phyloP scores from a whole-genome alignment of 2,113 vertebrate species.

The Haplochromis vanheusdeni region DNA sequence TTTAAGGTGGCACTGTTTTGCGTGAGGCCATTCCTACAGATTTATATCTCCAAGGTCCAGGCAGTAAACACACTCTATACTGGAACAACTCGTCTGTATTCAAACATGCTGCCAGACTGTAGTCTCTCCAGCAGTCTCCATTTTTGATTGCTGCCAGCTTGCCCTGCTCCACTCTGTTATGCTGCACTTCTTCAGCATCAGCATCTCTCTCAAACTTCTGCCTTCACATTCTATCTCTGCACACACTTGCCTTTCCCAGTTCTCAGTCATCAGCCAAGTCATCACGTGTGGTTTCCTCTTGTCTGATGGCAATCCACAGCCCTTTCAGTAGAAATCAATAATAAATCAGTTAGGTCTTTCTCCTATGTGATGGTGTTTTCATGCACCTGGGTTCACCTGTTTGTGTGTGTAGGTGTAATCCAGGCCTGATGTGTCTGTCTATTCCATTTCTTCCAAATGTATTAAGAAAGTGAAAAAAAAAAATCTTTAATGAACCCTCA shows the following conservation, averaged over 20 bases:
- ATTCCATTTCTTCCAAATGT: background rate
- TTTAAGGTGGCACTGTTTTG: background rate
- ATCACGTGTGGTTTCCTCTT: background rate
- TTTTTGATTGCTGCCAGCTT: accelerated
- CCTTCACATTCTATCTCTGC: background rate
- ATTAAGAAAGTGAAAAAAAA: background rate
- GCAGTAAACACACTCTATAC: background rate
- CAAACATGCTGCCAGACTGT: background rate
- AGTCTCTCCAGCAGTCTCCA: background rate
- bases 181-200: background rate
- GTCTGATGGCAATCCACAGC: background rate
- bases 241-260: background rate
- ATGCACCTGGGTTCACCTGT: background rate
- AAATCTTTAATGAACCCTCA: accelerated
- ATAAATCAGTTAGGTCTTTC: background rate
- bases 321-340: background rate
- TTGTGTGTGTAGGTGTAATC: background rate
- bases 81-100: background rate
- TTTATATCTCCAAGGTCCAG: background rate
- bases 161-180: background rate
- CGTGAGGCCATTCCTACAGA: background rate
- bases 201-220: background rate
- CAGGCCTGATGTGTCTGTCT: background rate
- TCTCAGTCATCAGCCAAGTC: background rate
- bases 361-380: background rate